Evolutionary conservation across 2,888 invertebrate genomes (phyloP).

Genomic region (Suillia variegata): DNA sequence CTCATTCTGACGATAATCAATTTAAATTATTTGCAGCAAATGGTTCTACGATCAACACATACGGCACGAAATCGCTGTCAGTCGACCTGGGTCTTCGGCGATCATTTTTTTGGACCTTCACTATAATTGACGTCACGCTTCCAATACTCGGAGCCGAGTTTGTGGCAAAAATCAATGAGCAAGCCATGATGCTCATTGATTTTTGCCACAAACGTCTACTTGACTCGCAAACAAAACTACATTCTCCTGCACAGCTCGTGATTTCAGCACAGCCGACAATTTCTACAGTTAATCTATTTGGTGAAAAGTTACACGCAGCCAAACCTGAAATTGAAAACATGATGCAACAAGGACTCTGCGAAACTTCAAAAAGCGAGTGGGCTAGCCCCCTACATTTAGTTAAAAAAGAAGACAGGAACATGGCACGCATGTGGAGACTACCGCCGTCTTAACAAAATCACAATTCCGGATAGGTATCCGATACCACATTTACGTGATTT

Average conservation of each 20-base stretch:
- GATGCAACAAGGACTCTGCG: too few relatives aligned
- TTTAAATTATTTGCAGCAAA: slow-evolving; percentile 12
- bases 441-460: slow-evolving; percentile 40
- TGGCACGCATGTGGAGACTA: slow-evolving; percentile 51
- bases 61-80: slow-evolving; percentile 8
- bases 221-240: too few relatives aligned
- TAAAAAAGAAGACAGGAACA: slow-evolving; percentile 32
- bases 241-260: too few relatives aligned
- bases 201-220: too few relatives aligned
- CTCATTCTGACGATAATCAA: background rate
- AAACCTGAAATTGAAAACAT: too few relatives aligned
- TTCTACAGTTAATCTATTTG: too few relatives aligned
- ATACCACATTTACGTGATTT: slow-evolving; percentile 46
- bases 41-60: slow-evolving; percentile 13
- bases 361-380: too few relatives aligned
- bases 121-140: slow-evolving; percentile 14
- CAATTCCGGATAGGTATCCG: slow-evolving; percentile 50
- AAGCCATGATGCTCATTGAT: too few relatives aligned
- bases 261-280: too few relatives aligned
- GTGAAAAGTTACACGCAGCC: too few relatives aligned
- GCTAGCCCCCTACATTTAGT: too few relatives aligned
- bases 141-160: slow-evolving; percentile 20
- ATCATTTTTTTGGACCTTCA: slow-evolving; percentile 12
- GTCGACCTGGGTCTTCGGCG: slow-evolving; percentile 8
- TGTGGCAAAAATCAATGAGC: too few relatives aligned